These are phyloP conservation scores for Eospalax fontanierii DNA, from an alignment of 2,797 vertebrate species.

Conservation along the genomic window DNA sequence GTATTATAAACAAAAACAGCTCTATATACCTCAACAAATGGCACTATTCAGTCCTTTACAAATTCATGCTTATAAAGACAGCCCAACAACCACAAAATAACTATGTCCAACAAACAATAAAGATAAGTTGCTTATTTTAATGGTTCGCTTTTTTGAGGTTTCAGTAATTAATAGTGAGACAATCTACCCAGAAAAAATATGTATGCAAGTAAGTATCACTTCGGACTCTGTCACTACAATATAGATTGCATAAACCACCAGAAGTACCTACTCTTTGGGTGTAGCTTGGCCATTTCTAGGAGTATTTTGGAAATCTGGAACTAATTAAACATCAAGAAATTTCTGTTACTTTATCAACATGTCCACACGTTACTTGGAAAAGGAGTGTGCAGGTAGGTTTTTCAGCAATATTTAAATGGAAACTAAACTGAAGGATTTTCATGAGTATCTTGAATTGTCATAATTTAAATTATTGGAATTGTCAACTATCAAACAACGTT, in stretches of 20 bases:
- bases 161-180: constrained; percentile 2
- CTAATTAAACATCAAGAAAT: constrained; percentile 38
- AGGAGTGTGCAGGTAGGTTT: neutral
- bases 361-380: neutral
- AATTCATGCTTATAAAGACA: constrained; percentile 43
- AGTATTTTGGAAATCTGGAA: neutral
- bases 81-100: neutral
- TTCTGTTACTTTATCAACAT: neutral
- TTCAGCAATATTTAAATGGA: neutral
- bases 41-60: constrained; percentile 47
- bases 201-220: neutral
- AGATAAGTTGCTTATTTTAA: neutral
- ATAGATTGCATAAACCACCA: neutral
- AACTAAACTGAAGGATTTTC: neutral
- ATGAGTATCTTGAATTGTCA: neutral
- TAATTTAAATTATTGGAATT: constrained; percentile 45
- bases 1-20: constrained; percentile 61
- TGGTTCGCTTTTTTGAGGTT: neutral
- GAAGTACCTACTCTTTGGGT: neutral
- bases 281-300: neutral
- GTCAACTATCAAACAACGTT: neutral
- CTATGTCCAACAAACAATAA: neutral
- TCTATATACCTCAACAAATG: constrained; percentile 29
- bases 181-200: constrained; percentile 16
- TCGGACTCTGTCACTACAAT: neutral